Percentiles rank a stretch among this genome's conserved stretches.
phyloP scores from a whole-genome alignment of 2,888 invertebrate genomes.

The Arenicola marina region DNA sequence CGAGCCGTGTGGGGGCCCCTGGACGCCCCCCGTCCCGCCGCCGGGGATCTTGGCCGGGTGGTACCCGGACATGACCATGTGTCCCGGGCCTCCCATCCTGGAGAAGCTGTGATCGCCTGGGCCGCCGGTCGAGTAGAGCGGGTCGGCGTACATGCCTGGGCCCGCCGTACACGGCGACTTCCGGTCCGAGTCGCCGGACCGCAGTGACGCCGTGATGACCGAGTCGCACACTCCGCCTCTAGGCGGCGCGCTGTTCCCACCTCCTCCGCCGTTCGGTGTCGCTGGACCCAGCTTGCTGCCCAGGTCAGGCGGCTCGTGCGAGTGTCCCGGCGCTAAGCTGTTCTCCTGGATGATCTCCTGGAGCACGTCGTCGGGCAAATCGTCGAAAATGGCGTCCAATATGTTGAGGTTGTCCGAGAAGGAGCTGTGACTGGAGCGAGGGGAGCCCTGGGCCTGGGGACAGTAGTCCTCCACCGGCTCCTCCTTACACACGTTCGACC shows the following conservation, averaged over 20 bases:
- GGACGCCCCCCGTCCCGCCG: background rate
- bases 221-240: background rate
- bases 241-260: background rate
- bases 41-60: background rate
- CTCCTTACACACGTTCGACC: background rate
- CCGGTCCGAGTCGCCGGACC: background rate
- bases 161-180: background rate
- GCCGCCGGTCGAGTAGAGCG: background rate
- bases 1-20: background rate
- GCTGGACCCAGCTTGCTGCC: too few species aligned
- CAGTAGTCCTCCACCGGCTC: constrained; percentile 1
- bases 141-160: constrained; percentile 1
- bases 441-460: background rate
- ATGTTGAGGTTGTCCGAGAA: background rate
- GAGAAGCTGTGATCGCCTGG: background rate
- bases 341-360: background rate
- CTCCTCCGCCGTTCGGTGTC: background rate
- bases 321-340: too few species aligned
- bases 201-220: too few species aligned
- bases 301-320: too few species aligned
- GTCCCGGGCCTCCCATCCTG: background rate
- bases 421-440: background rate
- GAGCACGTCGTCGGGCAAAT: background rate
- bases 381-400: background rate
- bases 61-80: background rate